phyloP scores from a whole-genome alignment of 1,140 invertebrate species.

The Apis florea region DNA sequence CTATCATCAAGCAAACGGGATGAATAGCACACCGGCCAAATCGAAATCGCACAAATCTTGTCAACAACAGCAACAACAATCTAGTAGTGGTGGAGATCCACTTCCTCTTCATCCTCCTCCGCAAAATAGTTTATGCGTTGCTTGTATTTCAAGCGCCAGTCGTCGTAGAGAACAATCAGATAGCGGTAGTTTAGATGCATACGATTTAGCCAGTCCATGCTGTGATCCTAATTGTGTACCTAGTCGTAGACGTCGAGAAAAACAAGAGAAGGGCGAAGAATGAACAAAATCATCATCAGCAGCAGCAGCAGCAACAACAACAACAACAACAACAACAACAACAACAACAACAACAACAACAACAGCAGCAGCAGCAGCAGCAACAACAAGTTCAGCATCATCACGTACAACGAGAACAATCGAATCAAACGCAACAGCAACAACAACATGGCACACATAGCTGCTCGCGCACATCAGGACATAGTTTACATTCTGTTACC shows the following conservation, averaged over 20 bases:
- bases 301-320: slow-evolving; percentile 59
- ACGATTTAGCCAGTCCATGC: slow-evolving; percentile 90
- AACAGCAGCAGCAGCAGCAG: slow-evolving; percentile 66
- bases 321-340: slow-evolving; percentile 57
- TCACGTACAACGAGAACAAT: slow-evolving; percentile 65
- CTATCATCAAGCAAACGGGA: slow-evolving; percentile 79
- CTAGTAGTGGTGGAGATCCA: slow-evolving; percentile 58
- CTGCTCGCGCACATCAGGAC: slow-evolving; percentile 83
- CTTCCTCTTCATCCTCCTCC: slow-evolving; percentile 67
- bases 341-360: slow-evolving; percentile 58
- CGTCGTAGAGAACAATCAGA: slow-evolving; percentile 80
- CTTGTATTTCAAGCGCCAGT: slow-evolving; percentile 84
- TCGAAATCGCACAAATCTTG: slow-evolving; percentile 66
- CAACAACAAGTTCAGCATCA: slow-evolving; percentile 59
- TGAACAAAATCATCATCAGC: slow-evolving; percentile 69
- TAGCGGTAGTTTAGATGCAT: slow-evolving; percentile 89
- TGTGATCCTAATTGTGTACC: slow-evolving; percentile 92
- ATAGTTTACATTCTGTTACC: slow-evolving; percentile 89
- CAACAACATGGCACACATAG: slow-evolving; percentile 69
- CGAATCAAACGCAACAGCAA: slow-evolving; percentile 59
- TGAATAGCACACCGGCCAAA: slow-evolving; percentile 66
- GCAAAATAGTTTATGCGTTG: slow-evolving; percentile 86
- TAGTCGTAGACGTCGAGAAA: slow-evolving; percentile 83
- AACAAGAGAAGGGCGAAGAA: slow-evolving; percentile 71
- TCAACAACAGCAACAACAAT: slow-evolving; percentile 70